phyloP scores from a whole-genome alignment of 2,888 invertebrate genomes.

The Micoletzkya japonica region DNA sequence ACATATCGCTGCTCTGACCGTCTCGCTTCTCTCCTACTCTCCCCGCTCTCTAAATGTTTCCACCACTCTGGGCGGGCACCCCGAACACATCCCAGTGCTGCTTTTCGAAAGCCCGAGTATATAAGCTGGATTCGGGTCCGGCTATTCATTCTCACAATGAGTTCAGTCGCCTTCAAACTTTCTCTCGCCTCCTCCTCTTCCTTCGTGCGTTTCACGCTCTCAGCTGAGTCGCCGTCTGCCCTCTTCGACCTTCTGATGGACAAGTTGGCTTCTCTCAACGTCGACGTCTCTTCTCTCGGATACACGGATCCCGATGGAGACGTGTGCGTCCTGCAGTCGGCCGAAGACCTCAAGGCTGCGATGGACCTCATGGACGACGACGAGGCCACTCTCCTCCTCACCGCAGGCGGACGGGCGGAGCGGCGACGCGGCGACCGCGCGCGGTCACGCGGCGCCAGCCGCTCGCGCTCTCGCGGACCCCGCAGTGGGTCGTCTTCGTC shows the following conservation, averaged over 20 bases:
- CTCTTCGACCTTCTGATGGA: conserved; percentile 5
- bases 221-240: conserved; percentile 1
- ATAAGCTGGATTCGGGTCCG: neutral
- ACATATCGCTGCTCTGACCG: too few relatives aligned
- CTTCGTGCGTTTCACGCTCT: conserved; percentile 16
- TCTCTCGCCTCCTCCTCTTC: neutral
- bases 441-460: neutral
- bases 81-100: too few relatives aligned
- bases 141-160: conserved; percentile 5
- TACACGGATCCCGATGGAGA: conserved; percentile 9
- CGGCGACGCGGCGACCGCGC: too few relatives aligned
- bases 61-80: too few relatives aligned
- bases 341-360: conserved; percentile 9
- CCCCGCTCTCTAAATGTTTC: too few relatives aligned
- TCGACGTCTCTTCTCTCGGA: neutral
- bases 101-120: conserved; percentile 10
- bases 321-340: conserved; percentile 1
- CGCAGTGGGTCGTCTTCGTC: neutral
- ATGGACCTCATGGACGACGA: conserved; percentile 6
- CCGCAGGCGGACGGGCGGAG: too few relatives aligned
- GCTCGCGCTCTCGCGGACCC: neutral
- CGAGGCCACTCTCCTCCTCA: neutral
- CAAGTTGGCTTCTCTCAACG: conserved; percentile 1
- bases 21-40: too few relatives aligned
- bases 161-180: conserved; percentile 17